Evolutionary conservation across 2,113 vertebrate species (phyloP).

Genomic region (Phocoena phocoena): DNA sequence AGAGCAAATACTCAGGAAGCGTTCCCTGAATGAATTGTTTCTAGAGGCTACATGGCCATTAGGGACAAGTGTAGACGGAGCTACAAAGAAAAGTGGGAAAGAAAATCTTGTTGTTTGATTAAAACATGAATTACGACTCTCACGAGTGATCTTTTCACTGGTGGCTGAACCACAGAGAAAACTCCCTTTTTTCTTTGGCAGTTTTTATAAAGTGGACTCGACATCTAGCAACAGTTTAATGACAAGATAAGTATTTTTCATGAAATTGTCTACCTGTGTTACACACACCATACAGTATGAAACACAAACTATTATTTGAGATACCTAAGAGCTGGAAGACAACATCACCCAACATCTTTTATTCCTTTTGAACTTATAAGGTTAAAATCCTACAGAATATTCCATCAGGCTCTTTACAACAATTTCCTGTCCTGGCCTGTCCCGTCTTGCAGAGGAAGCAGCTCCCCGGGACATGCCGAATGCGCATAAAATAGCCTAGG

Average conservation of each 20-base stretch:
- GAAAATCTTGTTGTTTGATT: neutral
- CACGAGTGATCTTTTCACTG: neutral
- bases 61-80: neutral
- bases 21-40: neutral
- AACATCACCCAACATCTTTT: neutral
- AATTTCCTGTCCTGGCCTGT: slow-evolving; percentile 81
- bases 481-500: slow-evolving; percentile 61
- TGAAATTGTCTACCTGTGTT: neutral
- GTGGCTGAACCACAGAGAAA: neutral
- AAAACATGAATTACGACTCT: neutral
- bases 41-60: neutral
- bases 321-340: neutral
- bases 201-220: neutral
- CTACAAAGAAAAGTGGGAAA: neutral
- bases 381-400: slow-evolving; percentile 68
- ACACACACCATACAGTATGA: neutral
- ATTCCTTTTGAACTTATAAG: slow-evolving; percentile 19
- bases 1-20: neutral
- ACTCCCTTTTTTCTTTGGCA: neutral
- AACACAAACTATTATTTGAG: neutral
- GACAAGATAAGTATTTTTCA: neutral
- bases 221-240: neutral
- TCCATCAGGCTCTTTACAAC: slow-evolving; percentile 28
- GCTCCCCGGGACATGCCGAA: slow-evolving; percentile 64
- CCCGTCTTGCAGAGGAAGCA: slow-evolving; percentile 73